Percentiles rank a stretch among this genome's conserved stretches.
Evolutionary conservation across 2,113 vertebrate species (phyloP).

Genomic region (Chaetorhynchus papuensis): DNA sequence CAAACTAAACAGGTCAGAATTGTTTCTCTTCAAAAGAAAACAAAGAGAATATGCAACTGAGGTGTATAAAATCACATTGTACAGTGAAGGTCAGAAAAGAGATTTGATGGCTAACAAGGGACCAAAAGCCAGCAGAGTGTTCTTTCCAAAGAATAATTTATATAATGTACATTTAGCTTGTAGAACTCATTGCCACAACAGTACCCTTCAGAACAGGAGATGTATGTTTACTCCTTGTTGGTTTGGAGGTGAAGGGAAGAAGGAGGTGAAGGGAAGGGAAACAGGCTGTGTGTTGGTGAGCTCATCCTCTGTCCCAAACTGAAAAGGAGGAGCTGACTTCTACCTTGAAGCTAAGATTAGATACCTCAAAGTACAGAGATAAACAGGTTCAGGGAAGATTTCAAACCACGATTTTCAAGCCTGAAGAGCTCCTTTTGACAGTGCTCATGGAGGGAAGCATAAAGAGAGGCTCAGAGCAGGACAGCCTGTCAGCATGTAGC

Average conservation of each 20-base stretch:
- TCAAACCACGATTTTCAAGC: background rate
- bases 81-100: background rate
- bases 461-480: background rate
- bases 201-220: background rate
- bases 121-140: background rate
- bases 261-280: background rate
- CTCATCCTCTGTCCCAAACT: background rate
- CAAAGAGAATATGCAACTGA: background rate
- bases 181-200: background rate
- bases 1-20: background rate
- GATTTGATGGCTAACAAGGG: background rate
- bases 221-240: background rate
- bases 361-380: background rate
- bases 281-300: background rate
- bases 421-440: background rate
- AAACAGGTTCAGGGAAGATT: background rate
- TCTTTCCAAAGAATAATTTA: background rate
- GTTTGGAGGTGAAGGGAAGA: background rate
- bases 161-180: background rate
- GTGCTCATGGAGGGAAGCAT: background rate
- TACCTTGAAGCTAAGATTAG: background rate
- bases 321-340: background rate
- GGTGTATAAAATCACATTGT: background rate
- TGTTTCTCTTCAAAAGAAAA: background rate
- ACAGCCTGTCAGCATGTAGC: background rate